Conservation (phyloP, 2,888 invertebrate genomes). For the Scrobipalpa atriplicella region DNA sequence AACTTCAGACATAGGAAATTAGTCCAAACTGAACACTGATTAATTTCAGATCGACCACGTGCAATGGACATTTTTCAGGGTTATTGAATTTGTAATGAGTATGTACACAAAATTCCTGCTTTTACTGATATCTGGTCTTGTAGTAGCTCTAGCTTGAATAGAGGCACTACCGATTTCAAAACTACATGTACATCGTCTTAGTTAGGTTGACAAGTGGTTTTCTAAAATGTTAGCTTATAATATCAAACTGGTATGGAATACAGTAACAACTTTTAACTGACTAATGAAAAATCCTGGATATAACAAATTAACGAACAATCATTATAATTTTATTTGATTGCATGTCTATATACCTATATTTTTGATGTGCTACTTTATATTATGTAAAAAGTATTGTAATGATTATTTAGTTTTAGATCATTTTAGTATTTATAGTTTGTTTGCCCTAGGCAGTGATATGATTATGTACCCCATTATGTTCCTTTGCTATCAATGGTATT, state of each 20-base stretch:
- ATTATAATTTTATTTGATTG: constrained; percentile 1
- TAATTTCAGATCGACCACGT: no score
- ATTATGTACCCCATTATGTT: constrained; percentile 38
- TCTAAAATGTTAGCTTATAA: no score
- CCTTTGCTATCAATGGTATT: constrained; percentile 40
- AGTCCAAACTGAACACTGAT: no score
- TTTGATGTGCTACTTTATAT: constrained; percentile 60
- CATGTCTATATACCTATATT: constrained; percentile 44
- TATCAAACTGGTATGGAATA: neutral
- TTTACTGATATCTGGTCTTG: no score
- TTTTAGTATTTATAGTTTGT: constrained; percentile 38
- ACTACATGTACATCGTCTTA: no score
- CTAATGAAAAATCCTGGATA: neutral
- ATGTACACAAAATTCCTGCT: no score
- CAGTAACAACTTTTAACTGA: neutral
- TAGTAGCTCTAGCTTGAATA: no score
- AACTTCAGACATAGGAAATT: no score
- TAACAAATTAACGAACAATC: neutral
- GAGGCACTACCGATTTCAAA: no score
- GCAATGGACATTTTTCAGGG: no score
- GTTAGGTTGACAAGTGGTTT: no score
- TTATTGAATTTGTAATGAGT: no score
- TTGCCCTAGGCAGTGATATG: constrained; percentile 33
- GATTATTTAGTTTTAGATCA: constrained; percentile 44
- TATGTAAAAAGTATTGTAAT: constrained; percentile 42